Evolutionary conservation across 2,888 invertebrate genomes (phyloP).

Genomic region (Frankliniella fusca): DNA sequence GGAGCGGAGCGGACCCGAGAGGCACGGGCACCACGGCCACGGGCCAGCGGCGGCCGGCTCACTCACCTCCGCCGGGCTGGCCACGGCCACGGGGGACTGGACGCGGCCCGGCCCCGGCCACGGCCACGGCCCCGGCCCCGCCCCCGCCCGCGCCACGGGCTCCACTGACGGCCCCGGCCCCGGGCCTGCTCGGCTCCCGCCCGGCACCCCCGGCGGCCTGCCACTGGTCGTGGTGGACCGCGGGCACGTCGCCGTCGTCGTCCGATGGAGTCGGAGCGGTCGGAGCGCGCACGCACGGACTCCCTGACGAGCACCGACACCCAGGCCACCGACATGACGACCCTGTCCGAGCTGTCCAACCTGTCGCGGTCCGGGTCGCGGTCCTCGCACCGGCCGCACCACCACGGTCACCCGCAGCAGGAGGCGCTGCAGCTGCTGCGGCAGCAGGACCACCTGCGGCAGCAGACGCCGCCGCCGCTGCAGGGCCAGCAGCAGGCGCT

Average conservation of each 20-base stretch:
- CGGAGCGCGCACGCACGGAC: conserved; percentile 9
- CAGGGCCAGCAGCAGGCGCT: neutral
- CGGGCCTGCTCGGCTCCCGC: neutral
- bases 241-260: neutral
- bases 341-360: neutral
- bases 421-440: neutral
- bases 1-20: neutral
- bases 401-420: neutral
- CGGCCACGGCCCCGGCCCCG: neutral
- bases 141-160: neutral
- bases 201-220: neutral
- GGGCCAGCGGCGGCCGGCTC: neutral
- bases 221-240: neutral
- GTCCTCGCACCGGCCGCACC: neutral
- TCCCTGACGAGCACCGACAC: conserved; percentile 12
- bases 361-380: conserved; percentile 13
- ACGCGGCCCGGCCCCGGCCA: neutral
- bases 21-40: neutral
- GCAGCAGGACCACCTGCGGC: neutral
- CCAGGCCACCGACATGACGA: conserved; percentile 15
- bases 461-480: neutral
- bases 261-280: conserved; percentile 10
- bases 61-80: neutral
- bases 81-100: too few relatives aligned
- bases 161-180: neutral